These are phyloP conservation scores for Plectropomus leopardus DNA, from an alignment of 2,113 vertebrate genomes.

Conservation along the genomic window DNA sequence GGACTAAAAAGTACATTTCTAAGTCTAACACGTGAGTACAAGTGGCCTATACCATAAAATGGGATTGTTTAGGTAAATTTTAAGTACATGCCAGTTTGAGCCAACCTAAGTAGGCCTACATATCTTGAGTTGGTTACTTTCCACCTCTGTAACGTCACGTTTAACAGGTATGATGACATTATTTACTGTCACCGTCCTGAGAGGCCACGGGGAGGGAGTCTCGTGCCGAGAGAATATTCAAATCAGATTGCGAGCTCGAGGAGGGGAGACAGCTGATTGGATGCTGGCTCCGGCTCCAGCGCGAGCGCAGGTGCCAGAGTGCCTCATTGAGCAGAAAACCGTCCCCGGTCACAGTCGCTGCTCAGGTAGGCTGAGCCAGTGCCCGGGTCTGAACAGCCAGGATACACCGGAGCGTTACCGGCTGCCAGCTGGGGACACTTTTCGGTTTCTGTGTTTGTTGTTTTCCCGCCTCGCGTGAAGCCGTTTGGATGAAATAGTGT, in stretches of 20 bases:
- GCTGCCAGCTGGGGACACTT: not conserved
- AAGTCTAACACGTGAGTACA: no score
- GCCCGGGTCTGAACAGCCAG: not conserved
- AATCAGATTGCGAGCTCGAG: constrained; percentile 78
- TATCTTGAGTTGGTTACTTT: not conserved
- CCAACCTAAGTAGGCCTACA: no score
- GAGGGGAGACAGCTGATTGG: constrained; percentile 63
- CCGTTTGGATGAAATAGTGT: constrained; percentile 14
- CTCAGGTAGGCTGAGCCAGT: constrained; percentile 5
- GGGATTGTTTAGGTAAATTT: not conserved
- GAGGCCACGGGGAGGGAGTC: constrained; percentile 12
- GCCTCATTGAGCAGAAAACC: constrained; percentile 73
- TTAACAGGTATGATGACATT: not conserved
- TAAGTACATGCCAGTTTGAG: not conserved
- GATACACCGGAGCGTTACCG: constrained; percentile 17
- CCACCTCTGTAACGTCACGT: not conserved
- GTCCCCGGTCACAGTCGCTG: constrained; percentile 52
- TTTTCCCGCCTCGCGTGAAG: not conserved
- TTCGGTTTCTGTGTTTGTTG: not conserved
- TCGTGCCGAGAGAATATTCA: constrained; percentile 83
- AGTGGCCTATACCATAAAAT: no score
- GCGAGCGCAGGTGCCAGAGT: constrained; percentile 60
- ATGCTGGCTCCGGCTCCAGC: not conserved
- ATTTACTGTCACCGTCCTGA: not conserved
- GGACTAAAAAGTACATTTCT: no score